Base-by-base conservation (phyloP, 2,113 vertebrate species). In the Lagopus muta region DNA sequence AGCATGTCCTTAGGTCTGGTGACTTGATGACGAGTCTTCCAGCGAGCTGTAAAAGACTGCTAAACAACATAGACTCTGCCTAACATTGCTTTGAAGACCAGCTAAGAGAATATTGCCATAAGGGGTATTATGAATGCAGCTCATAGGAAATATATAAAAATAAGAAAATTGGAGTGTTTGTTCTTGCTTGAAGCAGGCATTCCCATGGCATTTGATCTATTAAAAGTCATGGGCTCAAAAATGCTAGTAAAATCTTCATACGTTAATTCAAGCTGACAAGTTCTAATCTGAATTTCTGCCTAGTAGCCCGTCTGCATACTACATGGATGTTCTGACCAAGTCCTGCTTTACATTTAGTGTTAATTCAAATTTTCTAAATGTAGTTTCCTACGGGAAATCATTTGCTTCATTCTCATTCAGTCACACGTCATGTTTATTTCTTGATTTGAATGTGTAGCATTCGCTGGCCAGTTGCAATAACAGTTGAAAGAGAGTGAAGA, bases 11-110 rank as follows among this genome's bases (percentile, higher is more conserved):
- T 98, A n/a, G 97, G 94, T 34, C 98, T 97, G 13, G 97, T 97
- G 89, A 98, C 96, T 92, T 98, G 98, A 96, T 98, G 97, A 93
- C 9, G 38, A 38, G 38, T 98, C 97, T 79, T 98, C 97, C 70
- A 98, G 92, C 24, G 93, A 89, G 87, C 97, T 97, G 69, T 98
- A 97, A 88, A 98, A 98, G 48, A 97, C 97, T 61, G 97, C 96
- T 88, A 98, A 97, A 25, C 96, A 97, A 66, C 97, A 98, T 13
- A 98, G 86, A 91, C 97, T 98, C 92, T 98, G 97, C 92, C 98
- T 98, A 76, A 98, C 97, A 16, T 97, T 98, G 47, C 98, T 98
- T 38, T 97, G 97, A 40, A 98, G 97, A 9, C 98, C 98, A 81
- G 97, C 97, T 86, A 98, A 96, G 79, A 98, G 89, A 11, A 95